Base-by-base conservation (phyloP, 2,888 invertebrate species). In the Dicycla oo region DNA sequence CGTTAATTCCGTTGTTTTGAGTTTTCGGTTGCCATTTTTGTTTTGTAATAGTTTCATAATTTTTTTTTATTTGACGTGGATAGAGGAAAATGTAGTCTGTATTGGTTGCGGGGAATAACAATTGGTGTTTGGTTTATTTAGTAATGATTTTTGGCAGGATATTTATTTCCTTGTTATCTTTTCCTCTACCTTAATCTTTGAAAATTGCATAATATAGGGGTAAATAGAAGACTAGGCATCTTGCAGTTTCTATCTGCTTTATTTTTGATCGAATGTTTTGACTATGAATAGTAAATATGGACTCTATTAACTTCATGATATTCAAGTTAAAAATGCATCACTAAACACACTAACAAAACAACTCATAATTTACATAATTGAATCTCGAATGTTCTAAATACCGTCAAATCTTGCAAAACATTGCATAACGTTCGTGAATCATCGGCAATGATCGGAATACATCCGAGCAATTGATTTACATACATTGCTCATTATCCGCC, bases 401-500 rank as follows among this genome's bases (percentile, higher is more conserved):
- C 60, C 60, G 51, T 38, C 62, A 69, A 75, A 58, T 30, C 53
- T 58, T n/a, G 51, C 65, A 71, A 75, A 47, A 68, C 63, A 63
- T 74, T 83, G 75, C 71, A 76, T 57, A 74, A 75, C 45, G 49
- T 57, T 54, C 67, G 66, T 78, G 78, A 74, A 57, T 84, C 75
- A 80, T 78, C 79, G 82, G 18, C 56, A 64, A 53, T 61, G 30
- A 63, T 76, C 58, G 69, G 54, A 65, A 73, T 64, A 76, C 66
- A 64, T 68, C 43, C 47, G 60, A 72, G 60, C 60, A 70, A 75
- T 81, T 68, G 64, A 85, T 86, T 86, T 77, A 82, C 85, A 82
- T 85, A 81, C 77, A 85, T 83, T 78, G 67, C 87, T 85, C 73
- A 83, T 80, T 80, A 81, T 75, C 74, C 54, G n/a, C 73, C 58